Percentiles rank a stretch among this genome's conserved stretches.
These are phyloP conservation scores for Psix sp. DNA, from an alignment of 1,140 invertebrate genomes.

Conservation along the genomic window DNA sequence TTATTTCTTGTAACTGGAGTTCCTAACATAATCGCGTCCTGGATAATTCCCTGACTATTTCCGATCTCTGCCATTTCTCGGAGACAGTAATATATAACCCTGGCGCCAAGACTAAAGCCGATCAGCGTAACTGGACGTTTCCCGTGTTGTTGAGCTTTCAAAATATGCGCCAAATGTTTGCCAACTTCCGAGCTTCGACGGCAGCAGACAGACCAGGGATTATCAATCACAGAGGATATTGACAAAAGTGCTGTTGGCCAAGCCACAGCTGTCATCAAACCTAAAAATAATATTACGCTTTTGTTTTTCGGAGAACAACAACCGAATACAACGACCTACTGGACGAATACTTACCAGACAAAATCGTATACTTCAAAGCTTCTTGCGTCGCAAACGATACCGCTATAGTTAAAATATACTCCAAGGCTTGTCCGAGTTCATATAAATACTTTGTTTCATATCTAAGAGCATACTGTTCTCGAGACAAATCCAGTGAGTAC, in stretches of 20 bases:
- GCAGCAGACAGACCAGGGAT: constrained; percentile 86
- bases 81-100: constrained; percentile 85
- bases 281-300: constrained; percentile 65
- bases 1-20: constrained; percentile 80
- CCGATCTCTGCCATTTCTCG: constrained; percentile 78
- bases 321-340: constrained; percentile 12
- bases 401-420: constrained; percentile 82
- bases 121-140: constrained; percentile 85
- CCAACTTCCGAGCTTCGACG: constrained; percentile 82
- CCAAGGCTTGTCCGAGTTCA: constrained; percentile 82
- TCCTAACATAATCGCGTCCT: constrained; percentile 84
- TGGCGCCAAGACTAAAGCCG: constrained; percentile 84
- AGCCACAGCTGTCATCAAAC: constrained; percentile 82
- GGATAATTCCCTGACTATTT: constrained; percentile 81
- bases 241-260: constrained; percentile 84
- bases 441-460: constrained; percentile 84
- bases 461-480: constrained; percentile 84
- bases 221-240: constrained; percentile 83
- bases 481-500: constrained; percentile 79
- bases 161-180: constrained; percentile 83
- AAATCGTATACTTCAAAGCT: constrained; percentile 84
- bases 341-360: constrained; percentile 77
- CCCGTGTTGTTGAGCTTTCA: constrained; percentile 82
- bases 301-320: constrained; percentile 1
- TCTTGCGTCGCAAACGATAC: constrained; percentile 84